Evolutionary conservation across 2,113 vertebrate species (phyloP).

Genomic region (Coturnix japonica): DNA sequence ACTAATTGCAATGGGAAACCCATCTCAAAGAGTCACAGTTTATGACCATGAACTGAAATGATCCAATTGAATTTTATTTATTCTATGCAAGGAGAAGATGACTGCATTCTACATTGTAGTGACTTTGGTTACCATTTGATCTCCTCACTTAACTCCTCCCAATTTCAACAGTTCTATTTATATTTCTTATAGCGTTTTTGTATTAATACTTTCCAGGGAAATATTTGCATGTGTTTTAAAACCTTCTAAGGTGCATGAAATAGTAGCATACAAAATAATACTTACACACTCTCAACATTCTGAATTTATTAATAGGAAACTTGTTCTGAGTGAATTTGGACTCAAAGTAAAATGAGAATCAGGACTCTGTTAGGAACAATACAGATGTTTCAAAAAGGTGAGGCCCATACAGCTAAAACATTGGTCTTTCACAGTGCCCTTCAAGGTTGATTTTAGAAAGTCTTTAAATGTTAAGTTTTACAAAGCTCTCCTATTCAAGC

Average conservation of each 20-base stretch:
- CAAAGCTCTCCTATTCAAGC: not conserved
- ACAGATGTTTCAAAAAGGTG: not conserved
- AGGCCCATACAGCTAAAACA: not conserved
- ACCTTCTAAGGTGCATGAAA: not conserved
- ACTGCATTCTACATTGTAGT: not conserved
- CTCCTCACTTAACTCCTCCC: not conserved
- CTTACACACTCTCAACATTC: not conserved
- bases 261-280: not conserved
- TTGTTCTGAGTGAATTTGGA: not conserved
- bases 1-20: not conserved
- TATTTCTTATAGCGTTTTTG: not conserved
- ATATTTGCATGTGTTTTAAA: not conserved
- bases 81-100: not conserved
- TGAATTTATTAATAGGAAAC: not conserved
- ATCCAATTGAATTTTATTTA: not conserved
- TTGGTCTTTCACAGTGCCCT: not conserved
- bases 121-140: not conserved
- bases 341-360: not conserved
- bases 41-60: not conserved
- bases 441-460: not conserved
- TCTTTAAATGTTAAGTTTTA: not conserved
- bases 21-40: not conserved
- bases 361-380: not conserved
- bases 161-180: not conserved
- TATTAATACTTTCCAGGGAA: not conserved